Evolutionary conservation across 2,888 invertebrate genomes (phyloP).

Genomic region (Caenorhabditis sinica): DNA sequence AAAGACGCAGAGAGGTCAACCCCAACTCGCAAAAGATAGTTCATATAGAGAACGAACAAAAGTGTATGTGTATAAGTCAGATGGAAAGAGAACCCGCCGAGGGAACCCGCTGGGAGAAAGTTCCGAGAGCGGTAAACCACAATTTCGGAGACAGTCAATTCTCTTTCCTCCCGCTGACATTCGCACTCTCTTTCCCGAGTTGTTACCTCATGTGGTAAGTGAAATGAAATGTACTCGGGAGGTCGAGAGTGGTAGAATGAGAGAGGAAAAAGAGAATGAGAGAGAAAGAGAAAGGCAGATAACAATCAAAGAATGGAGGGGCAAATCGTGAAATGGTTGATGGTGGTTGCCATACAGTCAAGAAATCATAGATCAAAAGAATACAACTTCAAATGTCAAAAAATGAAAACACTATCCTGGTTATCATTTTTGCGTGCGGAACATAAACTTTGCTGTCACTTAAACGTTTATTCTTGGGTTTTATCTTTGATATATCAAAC

Average conservation of each 20-base stretch:
- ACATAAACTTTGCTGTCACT: background rate
- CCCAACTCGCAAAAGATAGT: conserved; percentile 28
- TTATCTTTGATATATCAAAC: conserved; percentile 9
- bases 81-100: background rate
- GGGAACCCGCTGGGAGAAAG: background rate
- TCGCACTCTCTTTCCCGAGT: conserved; percentile 32
- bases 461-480: background rate
- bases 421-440: conserved; percentile 24
- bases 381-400: conserved; percentile 55
- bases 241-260: background rate
- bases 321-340: conserved; percentile 38
- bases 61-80: background rate
- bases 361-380: conserved; percentile 64
- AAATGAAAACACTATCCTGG: conserved; percentile 37
- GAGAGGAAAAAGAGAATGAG: conserved; percentile 12
- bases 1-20: conserved; percentile 52
- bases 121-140: conserved; percentile 20
- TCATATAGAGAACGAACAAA: conserved; percentile 26
- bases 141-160: background rate
- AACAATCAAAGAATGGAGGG: conserved; percentile 51
- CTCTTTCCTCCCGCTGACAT: conserved; percentile 5
- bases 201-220: conserved; percentile 45
- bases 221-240: conserved; percentile 45
- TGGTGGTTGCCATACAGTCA: conserved; percentile 58
- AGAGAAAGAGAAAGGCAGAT: conserved; percentile 43